Base-by-base conservation (phyloP, 2,888 invertebrate species). In the Eupithecia subumbrata region DNA sequence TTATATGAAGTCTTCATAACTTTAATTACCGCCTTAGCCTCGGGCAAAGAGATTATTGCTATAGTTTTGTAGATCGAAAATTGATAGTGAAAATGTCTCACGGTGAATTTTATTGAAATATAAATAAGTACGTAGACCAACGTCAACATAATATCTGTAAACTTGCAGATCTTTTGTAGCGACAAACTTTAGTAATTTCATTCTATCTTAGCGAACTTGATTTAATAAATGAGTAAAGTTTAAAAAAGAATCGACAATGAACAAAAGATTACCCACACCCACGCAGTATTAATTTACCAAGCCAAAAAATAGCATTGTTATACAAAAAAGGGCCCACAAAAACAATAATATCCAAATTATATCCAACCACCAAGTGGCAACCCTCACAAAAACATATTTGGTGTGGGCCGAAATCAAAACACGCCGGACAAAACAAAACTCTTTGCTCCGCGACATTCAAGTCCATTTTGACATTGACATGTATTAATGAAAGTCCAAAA, bases 401-500 rank as follows among this genome's bases (percentile, higher is more conserved):
- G 60, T 60, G 82, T 84, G 84, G 80, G 82, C 82, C 81, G 82
- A 86, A 86, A 88, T 88, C 87, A 84, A 85, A 88, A 84, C 83
- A 82, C 83, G 80, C 78, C 70, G 82, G 82, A 85, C 87, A 86
- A 88, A 88, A 85, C 83, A 82, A 88, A 84, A 87, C 82, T 84
- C 82, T 74, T 71, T 82, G 82, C 82, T 75, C 76, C 84, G 82
- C 83, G 85, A 86, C 86, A 84, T 82, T 77, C 79, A 82, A 83
- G 80, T 84, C 82, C 89, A 73, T 75, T 77, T 77, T 77, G 77
- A 76, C 76, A 74, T 91, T 91, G 92, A 92, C 92, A 88, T 86
- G 83, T 91, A 93, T 92, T 92, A 92, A 93, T 92, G 91, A 87
- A 87, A 80, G 84, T 78, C 82, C 79, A 82, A 86, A 83, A 88